Evolutionary conservation across 2,888 invertebrate species (phyloP).

Genomic region (Stenchaetothrips biformis): DNA sequence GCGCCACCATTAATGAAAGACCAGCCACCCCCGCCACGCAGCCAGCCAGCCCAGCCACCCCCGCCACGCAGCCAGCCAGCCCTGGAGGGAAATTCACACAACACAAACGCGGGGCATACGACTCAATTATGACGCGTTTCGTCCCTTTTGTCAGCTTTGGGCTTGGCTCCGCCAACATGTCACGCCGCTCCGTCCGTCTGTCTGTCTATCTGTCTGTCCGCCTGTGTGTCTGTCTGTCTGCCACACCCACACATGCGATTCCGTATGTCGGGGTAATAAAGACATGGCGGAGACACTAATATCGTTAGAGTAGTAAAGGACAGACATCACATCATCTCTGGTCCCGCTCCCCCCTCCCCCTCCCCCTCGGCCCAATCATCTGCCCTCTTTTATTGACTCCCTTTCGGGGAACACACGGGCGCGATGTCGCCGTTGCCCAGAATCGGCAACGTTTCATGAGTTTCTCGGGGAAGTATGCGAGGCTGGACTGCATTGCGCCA

Average conservation of each 20-base stretch:
- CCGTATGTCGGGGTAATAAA: constrained; percentile 23
- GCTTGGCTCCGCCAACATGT: background rate
- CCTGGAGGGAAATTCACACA: too few species aligned
- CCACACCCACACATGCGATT: background rate
- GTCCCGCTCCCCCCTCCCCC: background rate
- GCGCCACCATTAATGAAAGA: too few species aligned
- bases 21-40: too few species aligned
- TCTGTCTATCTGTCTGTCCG: background rate
- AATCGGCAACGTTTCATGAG: too few species aligned
- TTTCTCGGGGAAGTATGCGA: too few species aligned
- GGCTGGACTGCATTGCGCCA: too few species aligned
- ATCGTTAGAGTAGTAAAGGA: constrained; percentile 14
- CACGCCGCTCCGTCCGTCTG: background rate
- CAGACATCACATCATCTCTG: constrained; percentile 12
- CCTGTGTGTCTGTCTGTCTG: background rate
- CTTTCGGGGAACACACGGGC: too few species aligned
- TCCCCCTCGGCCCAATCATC: background rate
- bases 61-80: too few species aligned
- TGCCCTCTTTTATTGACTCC: background rate
- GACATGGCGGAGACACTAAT: constrained; percentile 23
- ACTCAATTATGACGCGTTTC: constrained; percentile 13
- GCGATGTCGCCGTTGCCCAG: too few species aligned
- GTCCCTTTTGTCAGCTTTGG: background rate
- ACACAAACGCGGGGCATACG: background rate
- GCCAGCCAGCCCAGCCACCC: too few species aligned